These are phyloP conservation scores for Branchipolynoe longqiensis DNA, from an alignment of 2,888 invertebrate species.

Conservation along the genomic window DNA sequence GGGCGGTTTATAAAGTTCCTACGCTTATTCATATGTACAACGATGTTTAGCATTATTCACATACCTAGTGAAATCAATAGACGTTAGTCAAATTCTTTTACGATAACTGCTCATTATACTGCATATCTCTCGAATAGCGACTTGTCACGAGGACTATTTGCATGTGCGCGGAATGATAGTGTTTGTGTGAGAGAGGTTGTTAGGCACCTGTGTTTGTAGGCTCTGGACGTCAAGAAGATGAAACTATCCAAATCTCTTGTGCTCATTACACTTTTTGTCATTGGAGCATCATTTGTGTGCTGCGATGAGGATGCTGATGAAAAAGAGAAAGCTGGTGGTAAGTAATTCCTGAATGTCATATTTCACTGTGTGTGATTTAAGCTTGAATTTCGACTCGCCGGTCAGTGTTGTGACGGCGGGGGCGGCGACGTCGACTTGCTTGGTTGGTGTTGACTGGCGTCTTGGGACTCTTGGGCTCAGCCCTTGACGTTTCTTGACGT, in stretches of 20 bases:
- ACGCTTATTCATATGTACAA: neutral
- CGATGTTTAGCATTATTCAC: neutral
- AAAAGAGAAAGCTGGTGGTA: neutral
- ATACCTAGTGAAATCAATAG: neutral
- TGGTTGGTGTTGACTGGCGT: slow-evolving; percentile 1
- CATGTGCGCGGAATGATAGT: neutral
- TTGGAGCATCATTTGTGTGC: slow-evolving; percentile 12
- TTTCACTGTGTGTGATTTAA: neutral
- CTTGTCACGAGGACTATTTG: neutral
- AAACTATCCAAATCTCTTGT: neutral
- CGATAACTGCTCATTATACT: neutral
- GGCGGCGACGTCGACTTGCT: neutral
- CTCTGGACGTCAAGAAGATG: neutral
- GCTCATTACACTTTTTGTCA: slow-evolving; percentile 32
- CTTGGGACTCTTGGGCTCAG: neutral
- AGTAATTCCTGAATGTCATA: neutral
- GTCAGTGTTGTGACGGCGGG: neutral
- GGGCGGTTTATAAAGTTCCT: neutral
- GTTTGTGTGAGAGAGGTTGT: neutral
- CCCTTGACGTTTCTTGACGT: neutral
- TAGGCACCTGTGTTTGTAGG: neutral
- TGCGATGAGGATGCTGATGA: slow-evolving; percentile 48
- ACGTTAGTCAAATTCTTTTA: neutral
- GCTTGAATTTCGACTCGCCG: neutral
- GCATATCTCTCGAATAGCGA: neutral